A percentile compares a stretch with the other conserved stretches of the same genome.
These are phyloP conservation scores for Drosophila bifasciata DNA, from an alignment of 1,140 invertebrate species.

Conservation along the genomic window DNA sequence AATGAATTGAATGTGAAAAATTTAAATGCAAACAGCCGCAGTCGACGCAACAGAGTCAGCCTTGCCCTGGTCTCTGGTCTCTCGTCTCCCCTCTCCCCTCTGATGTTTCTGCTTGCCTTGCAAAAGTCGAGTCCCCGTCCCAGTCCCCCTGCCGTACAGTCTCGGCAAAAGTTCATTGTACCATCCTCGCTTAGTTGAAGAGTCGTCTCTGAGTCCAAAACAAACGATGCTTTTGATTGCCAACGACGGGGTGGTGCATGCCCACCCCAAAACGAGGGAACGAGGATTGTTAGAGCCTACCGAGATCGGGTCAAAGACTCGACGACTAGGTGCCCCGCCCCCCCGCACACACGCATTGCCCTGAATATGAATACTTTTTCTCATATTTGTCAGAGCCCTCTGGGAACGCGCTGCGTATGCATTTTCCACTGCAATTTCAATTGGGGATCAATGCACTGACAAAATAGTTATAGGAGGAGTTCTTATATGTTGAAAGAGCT, in stretches of 20 bases:
- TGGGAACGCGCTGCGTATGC: too few species aligned
- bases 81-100: background rate
- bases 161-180: conserved; percentile 71
- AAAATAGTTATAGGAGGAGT: too few species aligned
- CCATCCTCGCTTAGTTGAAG: conserved; percentile 73
- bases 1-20: conserved; percentile 82
- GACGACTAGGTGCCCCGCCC: conserved; percentile 19
- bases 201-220: conserved; percentile 71
- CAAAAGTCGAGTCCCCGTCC: conserved; percentile 49
- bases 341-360: conserved; percentile 15
- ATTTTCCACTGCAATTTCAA: too few species aligned
- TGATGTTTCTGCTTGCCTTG: conserved; percentile 65
- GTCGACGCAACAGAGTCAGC: conserved; percentile 56
- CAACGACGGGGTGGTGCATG: conserved; percentile 30
- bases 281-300: conserved; percentile 22
- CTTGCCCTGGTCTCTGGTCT: conserved; percentile 24
- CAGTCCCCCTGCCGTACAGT: conserved; percentile 27
- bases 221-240: conserved; percentile 79
- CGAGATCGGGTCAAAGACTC: conserved; percentile 54
- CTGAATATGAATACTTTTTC: conserved; percentile 20
- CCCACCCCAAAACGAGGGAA: background rate
- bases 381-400: conserved; percentile 25
- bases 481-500: too few species aligned
- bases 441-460: too few species aligned
- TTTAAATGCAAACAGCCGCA: conserved; percentile 81